Conservation (phyloP, 2,888 invertebrate species). For the Gastrophysa polygoni region DNA sequence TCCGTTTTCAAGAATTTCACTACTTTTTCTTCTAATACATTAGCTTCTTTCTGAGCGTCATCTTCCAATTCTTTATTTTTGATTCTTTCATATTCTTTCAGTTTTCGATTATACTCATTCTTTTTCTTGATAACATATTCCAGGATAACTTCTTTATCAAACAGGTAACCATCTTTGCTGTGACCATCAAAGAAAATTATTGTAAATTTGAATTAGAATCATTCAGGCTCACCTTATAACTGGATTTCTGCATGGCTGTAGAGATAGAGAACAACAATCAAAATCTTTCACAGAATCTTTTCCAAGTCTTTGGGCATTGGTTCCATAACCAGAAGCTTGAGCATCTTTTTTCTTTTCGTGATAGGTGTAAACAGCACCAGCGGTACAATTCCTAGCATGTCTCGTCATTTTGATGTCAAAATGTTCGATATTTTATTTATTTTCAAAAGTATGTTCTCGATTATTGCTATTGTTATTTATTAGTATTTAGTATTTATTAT, state of each 20-base stretch:
- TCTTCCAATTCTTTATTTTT: conserved; percentile 78
- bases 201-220: conserved; percentile 34
- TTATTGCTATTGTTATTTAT: no score
- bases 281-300: conserved; percentile 96
- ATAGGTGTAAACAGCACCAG: conserved; percentile 97
- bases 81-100: conserved; percentile 92
- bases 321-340: conserved; percentile 91
- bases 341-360: conserved; percentile 98
- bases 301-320: conserved; percentile 82
- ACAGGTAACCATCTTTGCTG: conserved; percentile 86
- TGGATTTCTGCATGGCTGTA: conserved; percentile 95
- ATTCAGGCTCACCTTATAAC: conserved; percentile 74
- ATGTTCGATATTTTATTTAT: no score
- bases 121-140: conserved; percentile 95
- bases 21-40: conserved; percentile 74
- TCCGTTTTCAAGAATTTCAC: conserved; percentile 83
- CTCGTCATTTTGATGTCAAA: conserved; percentile 91
- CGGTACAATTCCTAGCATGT: conserved; percentile 97
- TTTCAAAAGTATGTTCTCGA: no score
- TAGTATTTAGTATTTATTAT: no score
- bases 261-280: conserved; percentile 95
- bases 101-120: conserved; percentile 83
- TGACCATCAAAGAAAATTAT: conserved; percentile 22
- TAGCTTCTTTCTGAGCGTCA: conserved; percentile 68
- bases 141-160: conserved; percentile 95